Percentiles rank a stretch among this genome's conserved stretches.
Conservation (phyloP, 2,113 vertebrate genomes). For the Sylvilagus bachmani region DNA sequence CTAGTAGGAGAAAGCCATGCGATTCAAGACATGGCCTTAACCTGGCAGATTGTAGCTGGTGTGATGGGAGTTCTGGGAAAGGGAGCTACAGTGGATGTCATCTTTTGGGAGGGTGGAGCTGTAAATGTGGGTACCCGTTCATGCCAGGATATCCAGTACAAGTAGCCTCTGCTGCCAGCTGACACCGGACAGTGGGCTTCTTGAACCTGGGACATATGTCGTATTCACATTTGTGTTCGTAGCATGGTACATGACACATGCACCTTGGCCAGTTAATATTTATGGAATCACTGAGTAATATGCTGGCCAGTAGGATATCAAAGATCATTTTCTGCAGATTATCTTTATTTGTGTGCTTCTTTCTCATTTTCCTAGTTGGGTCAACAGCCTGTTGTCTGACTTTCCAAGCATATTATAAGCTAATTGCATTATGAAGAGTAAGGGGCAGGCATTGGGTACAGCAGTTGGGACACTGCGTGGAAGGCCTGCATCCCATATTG, state of each 20-base stretch:
- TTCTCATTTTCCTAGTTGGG: not conserved
- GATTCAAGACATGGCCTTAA: not conserved
- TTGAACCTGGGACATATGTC: fast-evolving
- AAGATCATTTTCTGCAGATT: not conserved
- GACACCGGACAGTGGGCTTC: not conserved
- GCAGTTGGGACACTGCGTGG: too few relatives aligned
- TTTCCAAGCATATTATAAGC: not conserved
- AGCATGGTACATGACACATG: not conserved
- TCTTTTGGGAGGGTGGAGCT: not conserved
- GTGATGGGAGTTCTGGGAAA: not conserved
- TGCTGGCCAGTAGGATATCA: not conserved
- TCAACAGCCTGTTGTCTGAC: not conserved
- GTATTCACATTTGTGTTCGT: too few relatives aligned
- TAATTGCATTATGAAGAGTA: not conserved
- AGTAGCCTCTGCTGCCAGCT: not conserved
- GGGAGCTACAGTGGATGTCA: not conserved
- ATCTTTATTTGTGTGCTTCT: not conserved
- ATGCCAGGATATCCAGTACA: not conserved
- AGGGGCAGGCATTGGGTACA: too few relatives aligned
- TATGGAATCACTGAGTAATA: not conserved
- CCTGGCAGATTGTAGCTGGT: not conserved
- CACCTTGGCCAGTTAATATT: not conserved
- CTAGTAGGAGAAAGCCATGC: not conserved
- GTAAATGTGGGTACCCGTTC: not conserved
- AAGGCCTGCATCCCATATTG: too few relatives aligned